These are phyloP conservation scores for Solea senegalensis DNA, from an alignment of 2,113 vertebrate species.

Conservation along the genomic window DNA sequence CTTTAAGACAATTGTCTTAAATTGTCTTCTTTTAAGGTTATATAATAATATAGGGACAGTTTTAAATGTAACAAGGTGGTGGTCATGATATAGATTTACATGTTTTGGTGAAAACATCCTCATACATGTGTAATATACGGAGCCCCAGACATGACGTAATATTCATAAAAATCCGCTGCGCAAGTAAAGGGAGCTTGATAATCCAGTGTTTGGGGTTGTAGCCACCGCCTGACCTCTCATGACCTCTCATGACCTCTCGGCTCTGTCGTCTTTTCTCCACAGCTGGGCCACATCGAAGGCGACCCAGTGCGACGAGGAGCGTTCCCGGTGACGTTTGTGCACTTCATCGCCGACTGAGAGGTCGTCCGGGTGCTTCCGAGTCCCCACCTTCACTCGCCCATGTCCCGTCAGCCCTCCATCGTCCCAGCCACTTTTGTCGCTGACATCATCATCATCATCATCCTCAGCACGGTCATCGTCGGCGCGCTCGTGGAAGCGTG, in stretches of 20 bases:
- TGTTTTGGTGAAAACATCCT: neutral
- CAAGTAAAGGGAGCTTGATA: too few species aligned
- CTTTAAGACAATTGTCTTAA: too few species aligned
- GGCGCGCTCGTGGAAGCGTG: constrained; percentile 3
- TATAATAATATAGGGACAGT: neutral
- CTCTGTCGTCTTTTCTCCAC: constrained; percentile 44
- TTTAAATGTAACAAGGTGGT: neutral
- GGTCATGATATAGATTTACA: constrained; percentile 40
- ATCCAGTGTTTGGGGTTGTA: neutral
- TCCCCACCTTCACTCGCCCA: neutral
- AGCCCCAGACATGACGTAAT: too few species aligned
- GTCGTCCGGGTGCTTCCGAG: neutral
- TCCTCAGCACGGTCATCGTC: constrained; percentile 9
- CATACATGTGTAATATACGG: neutral
- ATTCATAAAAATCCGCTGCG: too few species aligned
- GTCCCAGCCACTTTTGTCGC: neutral
- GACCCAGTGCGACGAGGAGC: constrained; percentile 93
- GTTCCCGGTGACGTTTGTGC: constrained; percentile 96
- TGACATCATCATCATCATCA: constrained; percentile 2
- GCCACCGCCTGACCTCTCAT: neutral
- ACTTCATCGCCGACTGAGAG: constrained; percentile 92
- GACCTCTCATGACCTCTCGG: neutral
- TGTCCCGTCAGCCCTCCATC: neutral
- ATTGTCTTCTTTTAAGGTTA: constrained; percentile 66
- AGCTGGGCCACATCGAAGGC: constrained; percentile 98